phyloP scores from a whole-genome alignment of 2,888 invertebrate genomes.

The Drosophila hamatofila region DNA sequence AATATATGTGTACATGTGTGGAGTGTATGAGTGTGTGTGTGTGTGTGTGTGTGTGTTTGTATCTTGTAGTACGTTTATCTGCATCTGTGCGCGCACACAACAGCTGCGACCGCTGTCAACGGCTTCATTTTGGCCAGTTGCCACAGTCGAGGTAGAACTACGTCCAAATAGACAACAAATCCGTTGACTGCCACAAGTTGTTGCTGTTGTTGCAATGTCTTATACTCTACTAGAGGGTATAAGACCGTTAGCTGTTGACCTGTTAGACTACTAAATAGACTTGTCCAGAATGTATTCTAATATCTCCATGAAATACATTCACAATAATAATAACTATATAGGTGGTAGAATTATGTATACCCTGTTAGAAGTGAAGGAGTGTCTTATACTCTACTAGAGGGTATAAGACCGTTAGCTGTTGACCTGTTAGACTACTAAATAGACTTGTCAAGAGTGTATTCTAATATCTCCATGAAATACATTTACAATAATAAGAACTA shows the following conservation, averaged over 20 bases:
- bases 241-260: background rate
- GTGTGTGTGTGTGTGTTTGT: slow-evolving; percentile 1
- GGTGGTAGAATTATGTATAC: too few species aligned
- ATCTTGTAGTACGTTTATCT: slow-evolving; percentile 20
- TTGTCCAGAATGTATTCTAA: background rate
- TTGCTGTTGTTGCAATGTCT: background rate
- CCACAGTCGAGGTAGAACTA: slow-evolving; percentile 47
- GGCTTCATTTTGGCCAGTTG: slow-evolving; percentile 64
- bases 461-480: too few species aligned
- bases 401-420: background rate
- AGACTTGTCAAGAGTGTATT: background rate
- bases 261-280: background rate
- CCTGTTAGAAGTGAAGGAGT: too few species aligned
- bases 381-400: background rate
- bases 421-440: background rate
- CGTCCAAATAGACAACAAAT: slow-evolving; percentile 43
- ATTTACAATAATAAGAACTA: too few species aligned
- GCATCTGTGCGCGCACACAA: slow-evolving; percentile 34
- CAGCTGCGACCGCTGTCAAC: slow-evolving; percentile 55
- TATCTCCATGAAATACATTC: too few species aligned
- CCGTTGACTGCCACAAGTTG: slow-evolving; percentile 15
- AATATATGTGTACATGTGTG: slow-evolving; percentile 4
- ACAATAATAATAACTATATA: too few species aligned
- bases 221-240: background rate
- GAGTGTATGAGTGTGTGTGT: background rate